Conservation (phyloP, 2,113 vertebrate genomes). For the Panthera leo region DNA sequence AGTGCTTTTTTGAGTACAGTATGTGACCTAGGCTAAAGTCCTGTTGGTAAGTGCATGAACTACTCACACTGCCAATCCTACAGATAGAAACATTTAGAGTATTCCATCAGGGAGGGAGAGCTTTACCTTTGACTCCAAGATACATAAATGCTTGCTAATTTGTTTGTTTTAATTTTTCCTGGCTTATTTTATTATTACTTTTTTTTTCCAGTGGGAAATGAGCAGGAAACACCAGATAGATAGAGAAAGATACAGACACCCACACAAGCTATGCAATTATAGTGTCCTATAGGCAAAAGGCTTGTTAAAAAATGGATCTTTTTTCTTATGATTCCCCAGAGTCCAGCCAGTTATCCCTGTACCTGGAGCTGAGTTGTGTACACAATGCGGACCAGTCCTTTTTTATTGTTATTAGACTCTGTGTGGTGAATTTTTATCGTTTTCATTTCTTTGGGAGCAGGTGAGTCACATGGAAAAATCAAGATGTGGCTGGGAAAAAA, state of each 20-base stretch:
- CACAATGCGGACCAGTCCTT: not conserved
- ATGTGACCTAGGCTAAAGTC: not conserved
- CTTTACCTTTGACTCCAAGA: not conserved
- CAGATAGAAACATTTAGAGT: not conserved
- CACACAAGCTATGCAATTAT: not conserved
- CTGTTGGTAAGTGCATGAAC: accelerated
- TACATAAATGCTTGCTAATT: not conserved
- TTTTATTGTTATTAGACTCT: not conserved
- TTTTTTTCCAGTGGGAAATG: constrained; percentile 12
- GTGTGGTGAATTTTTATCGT: not conserved
- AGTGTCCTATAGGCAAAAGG: not conserved
- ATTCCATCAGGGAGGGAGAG: not conserved
- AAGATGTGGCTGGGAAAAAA: not conserved
- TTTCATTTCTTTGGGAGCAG: not conserved
- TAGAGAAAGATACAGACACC: not conserved
- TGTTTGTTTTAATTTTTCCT: constrained; percentile 12
- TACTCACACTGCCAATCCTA: not conserved
- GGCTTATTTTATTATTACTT: not conserved
- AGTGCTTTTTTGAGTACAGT: not conserved
- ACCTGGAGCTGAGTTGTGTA: not conserved
- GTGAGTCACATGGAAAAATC: not conserved
- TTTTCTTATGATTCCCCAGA: not conserved
- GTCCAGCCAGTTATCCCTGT: not conserved
- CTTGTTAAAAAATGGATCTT: not conserved
- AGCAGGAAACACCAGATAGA: not conserved